A percentile compares a stretch with the other conserved stretches of the same genome.
Evolutionary conservation across 2,797 vertebrate genomes (phyloP).

Genomic region (Acanthurus tractus): DNA sequence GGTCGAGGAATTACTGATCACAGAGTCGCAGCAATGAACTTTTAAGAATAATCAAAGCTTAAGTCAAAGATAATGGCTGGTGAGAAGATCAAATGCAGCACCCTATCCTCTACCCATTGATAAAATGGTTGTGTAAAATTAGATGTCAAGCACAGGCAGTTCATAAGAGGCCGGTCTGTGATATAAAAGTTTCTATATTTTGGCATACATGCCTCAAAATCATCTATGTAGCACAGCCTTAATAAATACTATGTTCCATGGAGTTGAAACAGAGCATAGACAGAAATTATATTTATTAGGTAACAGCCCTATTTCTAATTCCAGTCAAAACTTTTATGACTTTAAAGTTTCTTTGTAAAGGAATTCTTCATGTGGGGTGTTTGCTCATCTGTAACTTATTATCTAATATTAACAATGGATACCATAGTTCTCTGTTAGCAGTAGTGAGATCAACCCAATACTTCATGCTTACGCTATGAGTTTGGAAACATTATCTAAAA

Average conservation of each 20-base stretch:
- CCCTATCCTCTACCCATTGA: neutral
- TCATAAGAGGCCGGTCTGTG: neutral
- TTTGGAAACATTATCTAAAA: neutral
- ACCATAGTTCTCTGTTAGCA: neutral
- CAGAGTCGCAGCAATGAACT: neutral
- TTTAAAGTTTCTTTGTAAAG: neutral
- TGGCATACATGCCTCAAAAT: neutral
- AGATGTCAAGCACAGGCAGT: neutral
- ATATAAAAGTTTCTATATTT: neutral
- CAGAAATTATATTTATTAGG: conserved; percentile 8
- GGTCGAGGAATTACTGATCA: neutral
- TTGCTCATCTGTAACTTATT: neutral
- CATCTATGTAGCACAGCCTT: conserved; percentile 6
- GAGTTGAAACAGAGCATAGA: conserved; percentile 18
- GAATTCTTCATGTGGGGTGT: neutral
- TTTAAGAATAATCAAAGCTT: neutral
- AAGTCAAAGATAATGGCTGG: neutral
- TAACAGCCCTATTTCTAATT: neutral
- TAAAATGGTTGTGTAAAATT: neutral
- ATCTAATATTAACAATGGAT: neutral
- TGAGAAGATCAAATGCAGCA: neutral
- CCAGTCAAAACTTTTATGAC: neutral
- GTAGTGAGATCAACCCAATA: neutral
- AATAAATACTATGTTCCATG: conserved; percentile 23
- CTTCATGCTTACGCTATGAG: neutral